Evolutionary conservation across 2,113 vertebrate species (phyloP).

Genomic region (Nasalis larvatus): DNA sequence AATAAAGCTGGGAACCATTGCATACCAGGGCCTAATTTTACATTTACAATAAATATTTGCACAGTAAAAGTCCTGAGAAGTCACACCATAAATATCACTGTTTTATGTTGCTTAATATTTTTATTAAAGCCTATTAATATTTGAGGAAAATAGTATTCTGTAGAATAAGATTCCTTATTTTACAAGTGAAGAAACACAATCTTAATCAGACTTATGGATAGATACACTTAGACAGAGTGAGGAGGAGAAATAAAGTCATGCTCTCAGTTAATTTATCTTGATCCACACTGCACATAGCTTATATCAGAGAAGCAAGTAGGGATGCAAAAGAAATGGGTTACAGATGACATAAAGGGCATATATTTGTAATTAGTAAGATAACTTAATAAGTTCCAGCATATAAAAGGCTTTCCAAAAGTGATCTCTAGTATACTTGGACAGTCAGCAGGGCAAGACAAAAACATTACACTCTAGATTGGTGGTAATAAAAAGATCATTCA

Average conservation of each 20-base stretch:
- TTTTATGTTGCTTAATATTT: background rate
- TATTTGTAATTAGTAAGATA: background rate
- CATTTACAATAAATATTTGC: background rate
- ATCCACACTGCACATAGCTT: background rate
- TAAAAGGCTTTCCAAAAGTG: background rate
- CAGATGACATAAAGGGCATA: background rate
- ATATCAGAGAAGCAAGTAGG: background rate
- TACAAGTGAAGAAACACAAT: background rate
- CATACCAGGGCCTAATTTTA: background rate
- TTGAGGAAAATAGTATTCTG: background rate
- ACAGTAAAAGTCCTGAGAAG: background rate
- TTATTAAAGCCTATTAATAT: background rate
- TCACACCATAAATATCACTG: background rate
- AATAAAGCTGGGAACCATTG: background rate
- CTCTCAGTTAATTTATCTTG: background rate
- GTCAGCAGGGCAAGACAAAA: background rate
- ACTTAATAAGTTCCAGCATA: background rate
- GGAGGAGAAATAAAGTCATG: background rate
- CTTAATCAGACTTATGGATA: background rate
- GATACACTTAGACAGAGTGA: background rate
- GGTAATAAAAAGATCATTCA: background rate
- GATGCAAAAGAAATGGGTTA: background rate
- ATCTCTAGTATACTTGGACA: background rate
- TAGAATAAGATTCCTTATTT: background rate
- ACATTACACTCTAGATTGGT: background rate